These are phyloP conservation scores for Amphibalanus amphitrite DNA, from an alignment of 1,140 invertebrate genomes.

Conservation along the genomic window DNA sequence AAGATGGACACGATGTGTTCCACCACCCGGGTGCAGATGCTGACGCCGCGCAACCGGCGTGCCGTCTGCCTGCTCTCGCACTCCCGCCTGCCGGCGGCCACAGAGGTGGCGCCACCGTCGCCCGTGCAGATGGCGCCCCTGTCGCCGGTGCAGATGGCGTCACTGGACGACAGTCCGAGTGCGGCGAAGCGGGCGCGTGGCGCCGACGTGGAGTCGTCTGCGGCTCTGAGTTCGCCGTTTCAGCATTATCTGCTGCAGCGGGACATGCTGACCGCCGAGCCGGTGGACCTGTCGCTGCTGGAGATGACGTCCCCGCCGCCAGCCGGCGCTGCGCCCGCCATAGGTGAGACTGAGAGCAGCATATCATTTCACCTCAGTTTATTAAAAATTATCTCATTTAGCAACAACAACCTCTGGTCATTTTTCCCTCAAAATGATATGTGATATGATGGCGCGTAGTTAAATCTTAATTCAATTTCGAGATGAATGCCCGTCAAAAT, in stretches of 20 bases:
- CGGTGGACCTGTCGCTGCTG: background rate
- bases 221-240: background rate
- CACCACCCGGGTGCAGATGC: background rate
- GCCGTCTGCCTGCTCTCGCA: slow-evolving; percentile 1
- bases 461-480: too few species aligned
- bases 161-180: background rate
- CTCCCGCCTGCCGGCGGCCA: background rate
- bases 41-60: background rate
- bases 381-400: too few species aligned
- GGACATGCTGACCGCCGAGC: background rate
- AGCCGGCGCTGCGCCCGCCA: too few species aligned
- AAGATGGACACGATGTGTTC: background rate
- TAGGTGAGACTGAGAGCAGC: too few species aligned
- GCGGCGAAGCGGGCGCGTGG: background rate
- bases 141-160: background rate
- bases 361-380: background rate
- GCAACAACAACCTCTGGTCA: too few species aligned
- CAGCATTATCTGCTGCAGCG: background rate
- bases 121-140: background rate
- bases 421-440: too few species aligned
- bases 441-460: too few species aligned
- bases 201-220: too few species aligned
- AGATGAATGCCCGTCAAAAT: too few species aligned
- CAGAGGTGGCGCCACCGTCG: background rate
- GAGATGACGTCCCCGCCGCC: background rate